These are phyloP conservation scores for Tyria jacobaeae DNA, from an alignment of 2,888 invertebrate genomes.

Conservation along the genomic window DNA sequence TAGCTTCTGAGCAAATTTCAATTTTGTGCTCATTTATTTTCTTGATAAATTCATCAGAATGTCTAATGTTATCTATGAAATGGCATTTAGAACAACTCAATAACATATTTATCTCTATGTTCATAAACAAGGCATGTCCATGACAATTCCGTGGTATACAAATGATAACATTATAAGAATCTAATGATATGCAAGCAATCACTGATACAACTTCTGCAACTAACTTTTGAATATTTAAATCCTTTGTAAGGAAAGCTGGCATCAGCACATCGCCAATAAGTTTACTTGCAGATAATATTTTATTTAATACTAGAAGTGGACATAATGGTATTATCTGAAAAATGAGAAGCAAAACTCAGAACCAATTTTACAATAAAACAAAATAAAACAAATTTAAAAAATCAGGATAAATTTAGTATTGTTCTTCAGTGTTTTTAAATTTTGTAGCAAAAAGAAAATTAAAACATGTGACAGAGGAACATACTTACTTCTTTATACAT, in stretches of 20 bases:
- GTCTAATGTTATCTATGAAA: conserved; percentile 36
- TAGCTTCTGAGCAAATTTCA: conserved; percentile 56
- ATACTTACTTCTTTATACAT: conserved; percentile 48
- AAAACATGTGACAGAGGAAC: neutral
- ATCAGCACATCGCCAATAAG: conserved; percentile 76
- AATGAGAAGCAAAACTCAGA: conserved; percentile 21
- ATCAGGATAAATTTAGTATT: too few relatives aligned
- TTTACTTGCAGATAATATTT: conserved; percentile 70
- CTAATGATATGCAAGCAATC: conserved; percentile 72
- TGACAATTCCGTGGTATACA: conserved; percentile 36
- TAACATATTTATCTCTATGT: conserved; percentile 55
- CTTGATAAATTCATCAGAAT: conserved; percentile 37
- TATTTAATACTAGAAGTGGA: conserved; percentile 69
- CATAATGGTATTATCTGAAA: conserved; percentile 74
- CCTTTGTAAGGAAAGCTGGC: conserved; percentile 73
- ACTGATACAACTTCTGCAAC: conserved; percentile 62
- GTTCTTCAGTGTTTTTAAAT: too few relatives aligned
- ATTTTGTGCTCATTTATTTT: conserved; percentile 50
- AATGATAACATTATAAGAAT: conserved; percentile 58
- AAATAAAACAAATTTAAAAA: neutral
- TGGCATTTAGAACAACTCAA: conserved; percentile 74
- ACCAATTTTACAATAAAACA: neutral
- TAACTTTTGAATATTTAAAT: conserved; percentile 61
- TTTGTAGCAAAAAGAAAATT: neutral
- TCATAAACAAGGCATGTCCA: conserved; percentile 65